A percentile compares a stretch with the other conserved stretches of the same genome.
These are phyloP conservation scores for Oxycera nigricornis DNA, from an alignment of 2,888 invertebrate genomes.

Conservation along the genomic window DNA sequence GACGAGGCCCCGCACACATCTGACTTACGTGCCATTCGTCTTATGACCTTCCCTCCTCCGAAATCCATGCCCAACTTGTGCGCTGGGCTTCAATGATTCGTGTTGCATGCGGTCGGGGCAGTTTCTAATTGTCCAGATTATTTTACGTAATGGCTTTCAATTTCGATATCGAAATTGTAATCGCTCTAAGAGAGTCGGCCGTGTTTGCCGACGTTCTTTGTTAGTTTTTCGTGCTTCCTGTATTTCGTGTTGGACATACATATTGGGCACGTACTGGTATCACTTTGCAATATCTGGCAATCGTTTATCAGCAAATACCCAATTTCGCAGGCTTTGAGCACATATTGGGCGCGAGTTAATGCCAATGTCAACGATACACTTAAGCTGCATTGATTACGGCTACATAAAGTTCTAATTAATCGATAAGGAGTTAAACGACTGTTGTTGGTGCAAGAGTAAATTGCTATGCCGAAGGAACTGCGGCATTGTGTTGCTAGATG, in stretches of 20 bases:
- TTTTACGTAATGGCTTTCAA: constrained; percentile 19
- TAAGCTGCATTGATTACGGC: constrained; percentile 34
- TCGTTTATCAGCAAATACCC: constrained; percentile 18
- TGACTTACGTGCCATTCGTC: not conserved
- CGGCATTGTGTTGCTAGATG: not conserved
- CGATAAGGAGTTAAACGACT: not conserved
- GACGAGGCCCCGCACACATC: constrained; percentile 1
- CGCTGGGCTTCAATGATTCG: not conserved
- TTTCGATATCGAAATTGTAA: constrained; percentile 15
- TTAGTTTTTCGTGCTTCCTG: not conserved
- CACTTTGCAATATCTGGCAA: not conserved
- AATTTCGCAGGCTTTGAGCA: not conserved
- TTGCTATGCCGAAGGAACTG: not conserved
- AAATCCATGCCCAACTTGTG: not conserved
- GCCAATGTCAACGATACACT: constrained; percentile 22
- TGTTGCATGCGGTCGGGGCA: not conserved
- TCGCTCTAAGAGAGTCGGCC: not conserved
- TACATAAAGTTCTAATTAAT: constrained; percentile 21
- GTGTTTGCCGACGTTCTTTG: not conserved
- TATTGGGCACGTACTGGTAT: constrained; percentile 5
- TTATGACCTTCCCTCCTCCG: constrained; percentile 13
- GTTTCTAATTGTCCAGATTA: constrained; percentile 10
- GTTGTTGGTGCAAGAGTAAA: not conserved
- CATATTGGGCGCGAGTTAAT: constrained; percentile 16
- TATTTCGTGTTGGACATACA: not conserved